Evolutionary conservation across 2,888 invertebrate species (phyloP).

Genomic region (Calliphora vomitoria): DNA sequence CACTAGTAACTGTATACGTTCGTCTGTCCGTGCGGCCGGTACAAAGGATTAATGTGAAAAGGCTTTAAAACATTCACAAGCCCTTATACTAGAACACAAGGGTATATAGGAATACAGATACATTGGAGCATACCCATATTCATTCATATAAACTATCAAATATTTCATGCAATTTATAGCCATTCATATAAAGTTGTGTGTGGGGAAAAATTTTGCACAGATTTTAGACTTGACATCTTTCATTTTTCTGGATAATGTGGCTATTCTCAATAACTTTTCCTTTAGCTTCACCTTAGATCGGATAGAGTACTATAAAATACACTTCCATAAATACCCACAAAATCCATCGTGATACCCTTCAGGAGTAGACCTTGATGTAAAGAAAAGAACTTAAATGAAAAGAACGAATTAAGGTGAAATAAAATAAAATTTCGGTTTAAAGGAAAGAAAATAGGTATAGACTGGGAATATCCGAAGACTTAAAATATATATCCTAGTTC

Average conservation of each 20-base stretch:
- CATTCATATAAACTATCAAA: conserved; percentile 45
- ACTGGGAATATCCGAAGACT: too few relatives aligned
- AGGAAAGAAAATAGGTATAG: too few relatives aligned
- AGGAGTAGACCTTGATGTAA: too few relatives aligned
- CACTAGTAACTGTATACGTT: conserved; percentile 78
- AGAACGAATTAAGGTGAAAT: too few relatives aligned
- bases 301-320: too few relatives aligned
- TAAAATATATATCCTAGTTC: too few relatives aligned
- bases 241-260: not conserved
- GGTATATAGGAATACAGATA: conserved; percentile 16
- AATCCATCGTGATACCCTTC: too few relatives aligned
- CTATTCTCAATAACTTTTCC: too few relatives aligned
- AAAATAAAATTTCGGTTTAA: too few relatives aligned
- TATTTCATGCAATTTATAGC: conserved; percentile 47
- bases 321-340: too few relatives aligned
- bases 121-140: not conserved
- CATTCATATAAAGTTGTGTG: conserved; percentile 35
- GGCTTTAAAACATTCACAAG: conserved; percentile 52
- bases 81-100: conserved; percentile 5
- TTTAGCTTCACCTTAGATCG: too few relatives aligned
- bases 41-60: conserved; percentile 61
- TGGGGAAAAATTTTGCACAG: not conserved
- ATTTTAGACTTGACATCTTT: not conserved
- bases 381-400: too few relatives aligned
- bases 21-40: conserved; percentile 20